Evolutionary conservation across 1,140 invertebrate species (phyloP).

Genomic region (Sweltsa coloradensis): DNA sequence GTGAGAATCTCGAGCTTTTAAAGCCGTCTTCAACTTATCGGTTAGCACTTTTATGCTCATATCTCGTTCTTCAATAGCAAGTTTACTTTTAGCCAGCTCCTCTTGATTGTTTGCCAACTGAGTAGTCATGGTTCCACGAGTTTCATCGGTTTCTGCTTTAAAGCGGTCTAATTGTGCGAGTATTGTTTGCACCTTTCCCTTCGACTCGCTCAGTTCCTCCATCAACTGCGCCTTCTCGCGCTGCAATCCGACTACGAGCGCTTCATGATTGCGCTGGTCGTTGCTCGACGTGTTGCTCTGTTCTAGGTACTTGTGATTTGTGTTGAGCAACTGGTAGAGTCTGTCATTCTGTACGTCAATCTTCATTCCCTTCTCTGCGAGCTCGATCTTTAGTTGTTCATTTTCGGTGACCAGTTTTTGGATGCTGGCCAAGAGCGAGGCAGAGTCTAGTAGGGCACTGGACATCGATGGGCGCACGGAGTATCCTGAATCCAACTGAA

Average conservation of each 20-base stretch:
- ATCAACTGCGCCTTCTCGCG: slow-evolving; percentile 1
- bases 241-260: background rate
- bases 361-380: slow-evolving; percentile 7
- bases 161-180: no score
- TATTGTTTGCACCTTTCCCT: no score
- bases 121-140: no score
- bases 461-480: no score
- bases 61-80: no score
- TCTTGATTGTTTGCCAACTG: no score
- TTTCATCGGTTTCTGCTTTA: no score
- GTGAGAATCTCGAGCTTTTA: no score
- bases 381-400: slow-evolving; percentile 5
- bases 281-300: background rate
- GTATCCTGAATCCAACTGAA: no score
- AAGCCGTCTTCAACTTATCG: no score
- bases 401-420: slow-evolving; percentile 10
- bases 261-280: background rate
- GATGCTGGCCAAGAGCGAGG: slow-evolving; percentile 5
- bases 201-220: background rate
- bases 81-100: no score
- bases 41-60: no score
- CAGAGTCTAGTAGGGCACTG: slow-evolving; percentile 5
- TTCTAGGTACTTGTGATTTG: slow-evolving; percentile 8
- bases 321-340: slow-evolving; percentile 6
- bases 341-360: slow-evolving; percentile 11